Percentiles rank a stretch among this genome's conserved stretches.
These are phyloP conservation scores for Euproctis similis DNA, from an alignment of 2,888 invertebrate genomes.

Conservation along the genomic window DNA sequence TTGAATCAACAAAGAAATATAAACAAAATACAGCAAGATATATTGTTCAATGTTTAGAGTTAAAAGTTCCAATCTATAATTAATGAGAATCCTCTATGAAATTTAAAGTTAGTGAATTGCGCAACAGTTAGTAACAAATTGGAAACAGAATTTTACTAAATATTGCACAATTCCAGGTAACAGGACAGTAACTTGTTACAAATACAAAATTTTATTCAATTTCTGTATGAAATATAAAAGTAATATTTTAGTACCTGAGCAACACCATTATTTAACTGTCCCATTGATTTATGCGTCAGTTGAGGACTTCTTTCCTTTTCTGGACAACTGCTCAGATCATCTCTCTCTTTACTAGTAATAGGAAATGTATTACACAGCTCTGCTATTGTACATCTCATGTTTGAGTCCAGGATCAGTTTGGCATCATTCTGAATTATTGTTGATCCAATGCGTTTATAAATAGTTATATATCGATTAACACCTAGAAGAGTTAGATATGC, in stretches of 20 bases:
- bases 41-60: too few species aligned
- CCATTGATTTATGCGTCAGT: slow-evolving; percentile 75
- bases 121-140: too few species aligned
- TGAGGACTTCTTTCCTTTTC: slow-evolving; percentile 79
- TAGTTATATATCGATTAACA: slow-evolving; percentile 79
- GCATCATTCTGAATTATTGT: slow-evolving; percentile 81
- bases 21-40: too few species aligned
- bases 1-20: too few species aligned
- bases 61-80: too few species aligned
- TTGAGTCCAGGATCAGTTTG: slow-evolving; percentile 77
- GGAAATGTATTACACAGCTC: slow-evolving; percentile 80
- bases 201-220: background rate
- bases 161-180: too few species aligned
- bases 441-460: slow-evolving; percentile 81
- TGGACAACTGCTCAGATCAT: slow-evolving; percentile 80
- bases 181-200: background rate
- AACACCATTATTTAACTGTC: slow-evolving; percentile 80
- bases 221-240: background rate
- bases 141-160: too few species aligned
- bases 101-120: too few species aligned
- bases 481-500: slow-evolving; percentile 49
- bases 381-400: slow-evolving; percentile 78
- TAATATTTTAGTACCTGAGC: slow-evolving; percentile 65
- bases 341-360: slow-evolving; percentile 80
- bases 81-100: too few species aligned